phyloP scores from a whole-genome alignment of 2,797 vertebrate species.

The Pelodytes ibericus region DNA sequence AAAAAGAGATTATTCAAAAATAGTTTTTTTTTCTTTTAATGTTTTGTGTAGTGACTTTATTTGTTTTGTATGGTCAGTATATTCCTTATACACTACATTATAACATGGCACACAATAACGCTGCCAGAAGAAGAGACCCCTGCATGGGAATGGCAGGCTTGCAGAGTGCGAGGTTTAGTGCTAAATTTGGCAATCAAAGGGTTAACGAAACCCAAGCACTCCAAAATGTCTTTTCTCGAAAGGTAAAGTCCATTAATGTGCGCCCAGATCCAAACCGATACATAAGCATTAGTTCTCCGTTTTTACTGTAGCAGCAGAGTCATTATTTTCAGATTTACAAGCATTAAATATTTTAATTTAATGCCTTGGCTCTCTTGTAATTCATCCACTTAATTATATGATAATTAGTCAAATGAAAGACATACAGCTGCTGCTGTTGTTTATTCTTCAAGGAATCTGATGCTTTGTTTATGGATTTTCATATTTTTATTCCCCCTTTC shows the following conservation, averaged over 20 bases:
- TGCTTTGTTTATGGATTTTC: constrained; percentile 57
- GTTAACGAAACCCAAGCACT: constrained; percentile 11
- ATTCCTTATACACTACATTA: too few species aligned
- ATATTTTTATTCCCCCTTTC: neutral
- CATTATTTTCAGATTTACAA: constrained; percentile 92
- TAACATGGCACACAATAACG: too few species aligned
- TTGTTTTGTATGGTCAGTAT: too few species aligned
- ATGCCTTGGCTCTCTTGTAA: constrained; percentile 92
- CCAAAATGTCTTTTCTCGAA: constrained; percentile 42
- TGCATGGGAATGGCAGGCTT: too few species aligned
- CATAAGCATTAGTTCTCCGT: constrained; percentile 71
- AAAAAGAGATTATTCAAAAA: too few species aligned
- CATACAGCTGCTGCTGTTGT: constrained; percentile 80
- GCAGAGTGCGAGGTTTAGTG: too few species aligned
- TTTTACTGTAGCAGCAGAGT: constrained; percentile 79
- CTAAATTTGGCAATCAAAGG: neutral
- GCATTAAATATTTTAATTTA: constrained; percentile 95
- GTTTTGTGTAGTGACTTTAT: too few species aligned
- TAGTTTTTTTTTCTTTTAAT: too few species aligned
- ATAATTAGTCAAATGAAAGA: constrained; percentile 92
- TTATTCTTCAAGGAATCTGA: constrained; percentile 73
- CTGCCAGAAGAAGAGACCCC: too few species aligned
- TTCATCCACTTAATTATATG: constrained; percentile 94
- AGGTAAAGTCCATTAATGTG: constrained; percentile 51
- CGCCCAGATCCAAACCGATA: constrained; percentile 55